phyloP scores from a whole-genome alignment of 2,113 vertebrate genomes.

The Indicator indicator region DNA sequence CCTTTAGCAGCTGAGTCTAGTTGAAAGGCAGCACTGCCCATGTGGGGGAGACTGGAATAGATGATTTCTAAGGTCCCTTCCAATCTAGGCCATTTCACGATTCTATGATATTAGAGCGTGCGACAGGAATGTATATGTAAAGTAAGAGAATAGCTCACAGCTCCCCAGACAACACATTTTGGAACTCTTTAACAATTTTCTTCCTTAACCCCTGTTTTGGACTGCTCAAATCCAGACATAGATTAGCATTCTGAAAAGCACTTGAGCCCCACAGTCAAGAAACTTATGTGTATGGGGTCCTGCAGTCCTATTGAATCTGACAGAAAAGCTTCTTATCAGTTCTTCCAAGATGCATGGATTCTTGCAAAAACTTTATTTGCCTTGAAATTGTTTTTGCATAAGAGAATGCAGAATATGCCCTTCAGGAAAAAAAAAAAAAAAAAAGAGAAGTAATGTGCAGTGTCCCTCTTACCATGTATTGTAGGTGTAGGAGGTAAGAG shows the following conservation, averaged over 20 bases:
- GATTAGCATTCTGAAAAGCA: not conserved
- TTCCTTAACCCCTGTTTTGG: not conserved
- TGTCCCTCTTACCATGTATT: not conserved
- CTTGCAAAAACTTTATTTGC: not conserved
- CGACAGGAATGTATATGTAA: not conserved
- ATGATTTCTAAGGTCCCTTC: too few relatives aligned
- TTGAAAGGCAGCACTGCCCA: too few relatives aligned
- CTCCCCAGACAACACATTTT: not conserved
- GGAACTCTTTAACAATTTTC: not conserved
- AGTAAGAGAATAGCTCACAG: not conserved
- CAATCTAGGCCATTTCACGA: too few relatives aligned
- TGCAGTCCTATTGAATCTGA: not conserved
- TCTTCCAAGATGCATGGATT: not conserved
- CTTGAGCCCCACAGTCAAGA: not conserved
- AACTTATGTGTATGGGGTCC: accelerated
- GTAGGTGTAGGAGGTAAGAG: not conserved
- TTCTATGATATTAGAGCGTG: not conserved
- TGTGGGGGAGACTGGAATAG: too few relatives aligned
- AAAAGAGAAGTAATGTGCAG: not conserved
- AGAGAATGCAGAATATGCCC: not conserved
- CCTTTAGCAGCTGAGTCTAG: too few relatives aligned
- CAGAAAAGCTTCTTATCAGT: not conserved
- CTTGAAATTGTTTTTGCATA: not conserved
- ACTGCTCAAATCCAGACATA: not conserved
- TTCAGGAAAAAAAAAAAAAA: not conserved